Evolutionary conservation across 1,140 invertebrate genomes (phyloP).

Genomic region (Paraescarpia echinospica): DNA sequence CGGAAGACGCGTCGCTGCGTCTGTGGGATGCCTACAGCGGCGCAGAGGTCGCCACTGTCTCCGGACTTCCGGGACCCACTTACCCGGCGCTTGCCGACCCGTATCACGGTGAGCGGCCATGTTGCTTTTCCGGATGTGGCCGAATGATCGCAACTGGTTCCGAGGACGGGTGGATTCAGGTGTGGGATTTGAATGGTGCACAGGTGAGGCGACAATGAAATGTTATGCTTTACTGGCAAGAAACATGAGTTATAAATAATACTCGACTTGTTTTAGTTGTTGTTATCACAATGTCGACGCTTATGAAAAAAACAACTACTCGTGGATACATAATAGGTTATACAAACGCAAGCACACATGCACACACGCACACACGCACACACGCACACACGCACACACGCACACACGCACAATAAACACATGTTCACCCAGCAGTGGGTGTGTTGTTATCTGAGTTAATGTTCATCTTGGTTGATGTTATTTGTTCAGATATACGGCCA

Average conservation of each 20-base stretch:
- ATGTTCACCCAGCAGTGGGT: too few species aligned
- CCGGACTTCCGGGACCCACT: conserved; percentile 19
- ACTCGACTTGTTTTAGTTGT: neutral
- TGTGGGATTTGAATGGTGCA: conserved; percentile 19
- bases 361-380: neutral
- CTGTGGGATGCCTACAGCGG: conserved; percentile 38
- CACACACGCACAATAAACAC: neutral
- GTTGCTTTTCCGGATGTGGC: conserved; percentile 11
- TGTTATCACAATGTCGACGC: neutral
- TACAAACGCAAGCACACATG: neutral
- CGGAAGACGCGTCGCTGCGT: conserved; percentile 47
- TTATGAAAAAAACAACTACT: neutral
- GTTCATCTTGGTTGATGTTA: too few species aligned
- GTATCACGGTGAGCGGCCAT: conserved; percentile 20
- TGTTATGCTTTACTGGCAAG: neutral
- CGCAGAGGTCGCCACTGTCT: conserved; percentile 12
- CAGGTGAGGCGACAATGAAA: conserved; percentile 10
- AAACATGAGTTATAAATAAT: neutral
- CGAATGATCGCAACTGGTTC: conserved; percentile 10
- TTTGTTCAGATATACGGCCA: conserved; percentile 8
- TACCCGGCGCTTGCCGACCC: conserved; percentile 16
- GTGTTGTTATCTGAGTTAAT: too few species aligned
- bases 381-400: neutral
- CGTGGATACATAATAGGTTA: too few species aligned
- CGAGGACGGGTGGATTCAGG: conserved; percentile 19